Evolutionary conservation across 2,888 invertebrate species (phyloP), one percentile per base, ranked within the genome.

Genomic region (Ctenicera cuprea): DNA sequence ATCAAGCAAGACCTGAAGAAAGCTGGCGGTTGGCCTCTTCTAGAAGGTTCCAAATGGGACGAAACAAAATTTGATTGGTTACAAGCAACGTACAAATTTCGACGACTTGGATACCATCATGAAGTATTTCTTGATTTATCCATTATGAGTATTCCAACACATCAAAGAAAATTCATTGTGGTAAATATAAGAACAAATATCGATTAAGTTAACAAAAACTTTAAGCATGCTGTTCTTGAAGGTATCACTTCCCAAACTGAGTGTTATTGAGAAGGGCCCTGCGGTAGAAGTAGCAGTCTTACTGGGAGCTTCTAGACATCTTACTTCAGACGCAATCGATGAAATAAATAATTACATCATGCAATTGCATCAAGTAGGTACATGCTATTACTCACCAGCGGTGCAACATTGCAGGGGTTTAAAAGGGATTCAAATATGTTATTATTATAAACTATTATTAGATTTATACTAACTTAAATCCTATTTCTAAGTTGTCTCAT

Each of bases 41-140:
- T 50, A 1, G 12, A 50, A 26, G 50, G 50, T 50, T 20, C 50
- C 1, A 50, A 16, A 1, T 50, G 50, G 50, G 26, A 50, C 9
- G 50, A 20, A 22, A 50, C 1, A 12, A 50, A n/a, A 16, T 50
- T 62, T 41, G 22, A 43, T 20, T 62, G 41, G 62, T 5, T 14
- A 22, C 9, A 62, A 14, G 38, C 37, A 1, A 59, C 38, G 14
- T 37, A 38, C 5, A 9, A 12, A 5, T 16, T 59, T 37, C 26
- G 37, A 16, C 0, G n/a, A 37, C 8, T 59, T 7, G 59, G 59
- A 12, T 37, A 38, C 16, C 2, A 59, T 38, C n/a, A 26, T 14
- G 9, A 12, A n/a, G 22, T 5, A 7, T 52, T 52, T 14, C 1
- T 52, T n/a, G 26, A 52, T 30, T n/a, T 52, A 14, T 52, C 52